Evolutionary conservation across 2,888 invertebrate genomes (phyloP).

Genomic region (Rosalia funebris): DNA sequence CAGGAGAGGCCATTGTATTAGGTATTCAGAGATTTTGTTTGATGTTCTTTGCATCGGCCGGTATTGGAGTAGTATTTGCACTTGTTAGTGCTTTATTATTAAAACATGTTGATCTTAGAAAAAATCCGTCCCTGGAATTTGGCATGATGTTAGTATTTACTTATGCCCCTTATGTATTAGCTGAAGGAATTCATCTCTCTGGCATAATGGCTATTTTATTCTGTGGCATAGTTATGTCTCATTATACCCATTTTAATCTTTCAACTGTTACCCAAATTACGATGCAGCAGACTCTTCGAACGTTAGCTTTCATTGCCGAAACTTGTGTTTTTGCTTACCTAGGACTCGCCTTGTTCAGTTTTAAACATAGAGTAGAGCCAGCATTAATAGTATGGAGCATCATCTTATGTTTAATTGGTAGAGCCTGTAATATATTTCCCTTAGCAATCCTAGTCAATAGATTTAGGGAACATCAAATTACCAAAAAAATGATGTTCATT

Average conservation of each 20-base stretch:
- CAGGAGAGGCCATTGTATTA: conserved; percentile 86
- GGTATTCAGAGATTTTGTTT: conserved; percentile 91
- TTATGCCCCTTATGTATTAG: conserved; percentile 97
- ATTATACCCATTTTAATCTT: conserved; percentile 98
- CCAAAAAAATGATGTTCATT: conserved; percentile 98
- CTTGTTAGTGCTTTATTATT: conserved; percentile 90
- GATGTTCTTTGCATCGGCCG: conserved; percentile 99
- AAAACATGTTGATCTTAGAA: conserved; percentile 95
- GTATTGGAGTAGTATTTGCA: conserved; percentile 95
- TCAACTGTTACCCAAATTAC: conserved; percentile 99
- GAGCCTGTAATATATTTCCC: conserved; percentile 97
- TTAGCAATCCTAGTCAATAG: conserved; percentile 92
- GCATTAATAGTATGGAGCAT: conserved; percentile 96
- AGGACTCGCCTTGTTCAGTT: conserved; percentile 93
- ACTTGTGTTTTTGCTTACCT: conserved; percentile 99
- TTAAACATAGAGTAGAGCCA: conserved; percentile 90
- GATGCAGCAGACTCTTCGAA: conserved; percentile 98
- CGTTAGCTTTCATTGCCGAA: conserved; percentile 96
- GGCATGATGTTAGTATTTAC: conserved; percentile 99
- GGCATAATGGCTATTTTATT: conserved; percentile 99
- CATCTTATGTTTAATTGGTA: conserved; percentile 88
- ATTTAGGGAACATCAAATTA: conserved; percentile 97
- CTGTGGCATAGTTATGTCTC: conserved; percentile 99
- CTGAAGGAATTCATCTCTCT: conserved; percentile 81
- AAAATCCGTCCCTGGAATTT: conserved; percentile 98